Percentiles rank a stretch among this genome's conserved stretches.
phyloP scores from a whole-genome alignment of 2,888 invertebrate species.

The Tubulanus polymorphus region DNA sequence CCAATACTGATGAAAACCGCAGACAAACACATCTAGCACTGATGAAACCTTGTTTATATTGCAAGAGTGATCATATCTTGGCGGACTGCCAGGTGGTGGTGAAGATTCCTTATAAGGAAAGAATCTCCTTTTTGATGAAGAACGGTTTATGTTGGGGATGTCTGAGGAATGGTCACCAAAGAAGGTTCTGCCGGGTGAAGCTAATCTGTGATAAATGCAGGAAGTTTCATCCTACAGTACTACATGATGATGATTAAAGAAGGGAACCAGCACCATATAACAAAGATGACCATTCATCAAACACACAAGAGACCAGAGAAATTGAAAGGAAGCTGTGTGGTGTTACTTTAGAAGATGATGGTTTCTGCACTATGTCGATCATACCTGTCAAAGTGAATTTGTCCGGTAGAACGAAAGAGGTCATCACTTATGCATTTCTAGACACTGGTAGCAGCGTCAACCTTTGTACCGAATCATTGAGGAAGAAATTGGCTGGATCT shows the following conservation, averaged over 20 bases:
- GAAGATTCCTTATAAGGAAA: neutral
- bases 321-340: too few species aligned
- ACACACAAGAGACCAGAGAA: neutral
- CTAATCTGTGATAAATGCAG: neutral
- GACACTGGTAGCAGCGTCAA: slow-evolving; percentile 6
- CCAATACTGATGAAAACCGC: too few species aligned
- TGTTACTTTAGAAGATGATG: neutral
- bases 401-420: neutral
- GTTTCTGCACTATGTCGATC: slow-evolving; percentile 10
- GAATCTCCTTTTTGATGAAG: neutral
- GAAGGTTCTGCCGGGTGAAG: neutral
- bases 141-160: too few species aligned
- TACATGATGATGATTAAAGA: slow-evolving; percentile 1
- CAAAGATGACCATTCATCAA: neutral
- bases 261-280: too few species aligned
- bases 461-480: slow-evolving; percentile 5
- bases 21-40: too few species aligned
- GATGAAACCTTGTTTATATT: neutral
- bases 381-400: slow-evolving; percentile 7
- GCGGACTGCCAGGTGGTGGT: neutral
- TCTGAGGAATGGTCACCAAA: neutral
- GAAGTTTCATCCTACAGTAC: slow-evolving; percentile 1
- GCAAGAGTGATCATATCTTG: neutral
- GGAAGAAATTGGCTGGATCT: neutral
- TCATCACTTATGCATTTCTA: slow-evolving; percentile 8